Evolutionary conservation across 2,797 vertebrate species (phyloP).

Genomic region (Spinibarbus caldwelli): DNA sequence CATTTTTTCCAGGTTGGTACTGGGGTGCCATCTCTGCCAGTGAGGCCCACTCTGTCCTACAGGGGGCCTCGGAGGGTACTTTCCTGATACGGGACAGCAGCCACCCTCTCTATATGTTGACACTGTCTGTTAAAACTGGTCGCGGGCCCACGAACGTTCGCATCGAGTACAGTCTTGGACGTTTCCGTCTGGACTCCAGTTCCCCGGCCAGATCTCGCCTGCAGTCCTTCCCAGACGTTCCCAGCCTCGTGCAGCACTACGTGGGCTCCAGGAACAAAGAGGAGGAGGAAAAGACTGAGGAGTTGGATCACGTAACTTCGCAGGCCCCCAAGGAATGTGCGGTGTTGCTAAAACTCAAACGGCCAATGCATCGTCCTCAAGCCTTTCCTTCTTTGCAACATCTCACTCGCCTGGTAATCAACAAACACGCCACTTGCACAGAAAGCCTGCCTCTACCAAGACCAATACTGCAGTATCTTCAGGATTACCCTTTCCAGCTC

Average conservation of each 20-base stretch:
- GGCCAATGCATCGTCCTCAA: slow-evolving; percentile 83
- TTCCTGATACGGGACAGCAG: slow-evolving; percentile 98
- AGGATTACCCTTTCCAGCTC: slow-evolving; percentile 95
- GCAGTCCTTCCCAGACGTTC: slow-evolving; percentile 90
- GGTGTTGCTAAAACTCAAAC: slow-evolving; percentile 89
- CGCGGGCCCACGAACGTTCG: slow-evolving; percentile 95
- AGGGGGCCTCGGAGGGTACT: slow-evolving; percentile 91
- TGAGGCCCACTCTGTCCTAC: slow-evolving; percentile 93
- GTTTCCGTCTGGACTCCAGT: slow-evolving; percentile 94
- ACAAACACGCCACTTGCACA: slow-evolving; percentile 77
- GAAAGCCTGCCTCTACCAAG: slow-evolving; percentile 88
- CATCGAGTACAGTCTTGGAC: slow-evolving; percentile 90
- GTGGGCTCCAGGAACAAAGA: slow-evolving; percentile 84
- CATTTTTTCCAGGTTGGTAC: slow-evolving; percentile 89
- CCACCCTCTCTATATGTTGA: slow-evolving; percentile 96
- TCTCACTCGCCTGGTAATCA: slow-evolving; percentile 91
- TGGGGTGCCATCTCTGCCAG: slow-evolving; percentile 95
- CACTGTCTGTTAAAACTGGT: slow-evolving; percentile 92
- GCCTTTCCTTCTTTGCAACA: slow-evolving; percentile 92
- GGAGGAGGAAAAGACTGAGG: slow-evolving; percentile 64
- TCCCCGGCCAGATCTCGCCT: slow-evolving; percentile 89
- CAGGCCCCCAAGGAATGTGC: slow-evolving; percentile 79
- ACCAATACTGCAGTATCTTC: slow-evolving; percentile 87
- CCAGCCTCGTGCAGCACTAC: slow-evolving; percentile 96
- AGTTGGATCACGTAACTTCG: slow-evolving; percentile 69